Conservation (phyloP, 2,888 invertebrate genomes). For the Caenorhabditis macrosperma region DNA sequence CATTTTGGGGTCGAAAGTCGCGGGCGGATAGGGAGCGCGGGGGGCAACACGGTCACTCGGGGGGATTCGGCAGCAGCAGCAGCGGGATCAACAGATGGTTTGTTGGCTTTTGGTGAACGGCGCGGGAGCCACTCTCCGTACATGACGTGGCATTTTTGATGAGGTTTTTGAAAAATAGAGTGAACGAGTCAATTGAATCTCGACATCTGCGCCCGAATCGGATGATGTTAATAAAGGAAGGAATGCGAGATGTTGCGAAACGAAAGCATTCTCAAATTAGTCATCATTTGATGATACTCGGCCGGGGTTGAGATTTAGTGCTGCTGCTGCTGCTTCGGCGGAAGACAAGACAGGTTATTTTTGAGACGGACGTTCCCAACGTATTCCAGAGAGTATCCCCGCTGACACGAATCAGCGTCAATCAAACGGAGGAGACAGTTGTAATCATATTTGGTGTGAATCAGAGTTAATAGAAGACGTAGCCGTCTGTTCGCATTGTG, state of each 20-base stretch:
- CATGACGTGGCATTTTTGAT: conserved; percentile 57
- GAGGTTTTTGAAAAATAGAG: conserved; percentile 33
- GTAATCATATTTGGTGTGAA: conserved; percentile 3
- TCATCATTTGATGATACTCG: not conserved
- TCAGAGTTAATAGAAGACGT: not conserved
- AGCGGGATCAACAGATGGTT: conserved; percentile 38
- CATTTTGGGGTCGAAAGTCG: not conserved
- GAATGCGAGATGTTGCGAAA: not conserved
- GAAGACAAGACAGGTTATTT: not conserved
- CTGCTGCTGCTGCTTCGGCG: not conserved
- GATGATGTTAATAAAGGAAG: not conserved
- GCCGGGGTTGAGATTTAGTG: not conserved
- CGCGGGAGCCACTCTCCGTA: not conserved
- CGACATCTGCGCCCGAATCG: too few species aligned
- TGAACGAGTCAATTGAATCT: not conserved
- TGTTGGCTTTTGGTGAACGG: conserved; percentile 5
- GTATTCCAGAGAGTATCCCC: not conserved
- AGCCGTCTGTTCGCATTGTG: not conserved
- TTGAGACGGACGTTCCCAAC: not conserved
- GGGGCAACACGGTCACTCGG: conserved; percentile 3
- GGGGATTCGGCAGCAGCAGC: not conserved
- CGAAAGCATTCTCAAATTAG: not conserved
- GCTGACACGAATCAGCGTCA: not conserved
- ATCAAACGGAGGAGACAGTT: not conserved
- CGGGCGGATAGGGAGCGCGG: not conserved